Evolutionary conservation across 2,113 vertebrate species (phyloP).

Genomic region (Pogona vitticeps): DNA sequence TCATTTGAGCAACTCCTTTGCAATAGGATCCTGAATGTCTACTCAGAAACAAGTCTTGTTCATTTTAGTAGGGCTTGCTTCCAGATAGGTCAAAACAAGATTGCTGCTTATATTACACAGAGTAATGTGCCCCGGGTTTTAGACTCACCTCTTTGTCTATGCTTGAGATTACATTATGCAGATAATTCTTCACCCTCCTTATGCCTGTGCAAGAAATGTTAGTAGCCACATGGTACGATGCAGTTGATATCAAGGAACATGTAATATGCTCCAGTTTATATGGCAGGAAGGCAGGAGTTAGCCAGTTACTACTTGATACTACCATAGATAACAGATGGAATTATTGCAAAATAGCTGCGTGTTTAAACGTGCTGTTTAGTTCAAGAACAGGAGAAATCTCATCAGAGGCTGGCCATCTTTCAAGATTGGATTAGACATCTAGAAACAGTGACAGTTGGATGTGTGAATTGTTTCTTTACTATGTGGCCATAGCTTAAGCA

Average conservation of each 20-base stretch:
- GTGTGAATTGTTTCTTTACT: too few relatives aligned
- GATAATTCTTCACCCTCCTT: not conserved
- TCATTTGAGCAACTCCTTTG: not conserved
- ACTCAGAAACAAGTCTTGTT: not conserved
- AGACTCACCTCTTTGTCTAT: not conserved
- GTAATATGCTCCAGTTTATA: not conserved
- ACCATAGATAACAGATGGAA: not conserved
- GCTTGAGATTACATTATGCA: not conserved
- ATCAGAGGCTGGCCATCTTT: not conserved
- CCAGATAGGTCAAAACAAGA: not conserved
- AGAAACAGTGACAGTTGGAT: too few relatives aligned
- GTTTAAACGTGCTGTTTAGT: not conserved
- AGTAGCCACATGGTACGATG: not conserved
- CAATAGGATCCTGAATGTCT: not conserved
- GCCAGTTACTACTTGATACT: not conserved
- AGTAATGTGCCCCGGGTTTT: not conserved
- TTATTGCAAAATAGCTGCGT: not conserved
- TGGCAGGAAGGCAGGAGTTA: not conserved
- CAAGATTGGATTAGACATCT: too few relatives aligned
- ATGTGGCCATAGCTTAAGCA: too few relatives aligned
- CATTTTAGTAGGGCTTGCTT: not conserved
- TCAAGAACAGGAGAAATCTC: not conserved
- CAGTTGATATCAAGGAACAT: not conserved
- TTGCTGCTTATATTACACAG: not conserved
- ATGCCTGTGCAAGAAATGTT: not conserved